These are phyloP conservation scores for Pachymerium ferrugineum DNA, from an alignment of 2,888 invertebrate genomes.

Conservation along the genomic window DNA sequence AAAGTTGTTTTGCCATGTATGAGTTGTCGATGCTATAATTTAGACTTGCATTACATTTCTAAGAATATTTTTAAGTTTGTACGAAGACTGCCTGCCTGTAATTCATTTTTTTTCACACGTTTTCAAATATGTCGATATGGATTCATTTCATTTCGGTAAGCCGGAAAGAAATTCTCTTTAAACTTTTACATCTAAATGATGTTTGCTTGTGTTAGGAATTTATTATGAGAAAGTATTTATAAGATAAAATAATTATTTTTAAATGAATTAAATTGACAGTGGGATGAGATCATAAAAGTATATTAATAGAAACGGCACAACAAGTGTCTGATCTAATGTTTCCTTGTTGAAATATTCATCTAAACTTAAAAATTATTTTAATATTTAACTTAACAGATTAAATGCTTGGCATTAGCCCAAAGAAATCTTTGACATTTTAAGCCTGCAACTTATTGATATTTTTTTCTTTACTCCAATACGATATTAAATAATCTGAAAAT, in stretches of 20 bases:
- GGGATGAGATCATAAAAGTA: not conserved
- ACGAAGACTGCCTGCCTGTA: not conserved
- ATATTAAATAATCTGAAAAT: too few species aligned
- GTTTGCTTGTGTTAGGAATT: too few species aligned
- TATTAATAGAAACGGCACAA: not conserved
- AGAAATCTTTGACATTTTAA: constrained; percentile 1
- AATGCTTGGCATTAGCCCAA: not conserved
- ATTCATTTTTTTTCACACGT: not conserved
- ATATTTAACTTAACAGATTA: not conserved
- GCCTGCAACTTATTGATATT: not conserved
- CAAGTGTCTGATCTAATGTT: not conserved
- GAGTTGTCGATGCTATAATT: constrained; percentile 8
- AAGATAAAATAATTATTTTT: too few species aligned
- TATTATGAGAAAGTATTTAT: too few species aligned
- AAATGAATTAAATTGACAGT: not conserved
- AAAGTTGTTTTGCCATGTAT: constrained; percentile 15
- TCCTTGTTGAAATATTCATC: not conserved
- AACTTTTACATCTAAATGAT: not conserved
- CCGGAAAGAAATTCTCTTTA: not conserved
- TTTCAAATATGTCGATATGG: not conserved
- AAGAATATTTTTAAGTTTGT: not conserved
- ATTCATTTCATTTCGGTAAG: not conserved
- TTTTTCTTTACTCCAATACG: too few species aligned
- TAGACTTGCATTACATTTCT: not conserved
- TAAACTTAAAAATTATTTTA: not conserved